Evolutionary conservation across 2,888 invertebrate species (phyloP).

Genomic region (Tipula helvola): DNA sequence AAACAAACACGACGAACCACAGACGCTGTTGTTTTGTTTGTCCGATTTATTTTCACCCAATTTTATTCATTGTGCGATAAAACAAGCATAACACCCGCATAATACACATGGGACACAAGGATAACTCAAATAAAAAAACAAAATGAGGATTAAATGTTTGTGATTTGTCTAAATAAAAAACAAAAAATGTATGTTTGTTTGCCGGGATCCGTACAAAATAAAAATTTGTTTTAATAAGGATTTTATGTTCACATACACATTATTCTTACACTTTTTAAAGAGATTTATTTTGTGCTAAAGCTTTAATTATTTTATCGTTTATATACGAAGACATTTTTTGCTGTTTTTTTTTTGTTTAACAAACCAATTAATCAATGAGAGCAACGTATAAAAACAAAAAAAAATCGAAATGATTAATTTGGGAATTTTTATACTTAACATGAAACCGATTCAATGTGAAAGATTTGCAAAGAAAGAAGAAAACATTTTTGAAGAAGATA

Average conservation of each 20-base stretch:
- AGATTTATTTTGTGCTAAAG: neutral
- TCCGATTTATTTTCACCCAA: neutral
- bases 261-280: neutral
- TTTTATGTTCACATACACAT: neutral
- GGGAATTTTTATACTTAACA: neutral
- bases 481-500: neutral
- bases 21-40: neutral
- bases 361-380: neutral
- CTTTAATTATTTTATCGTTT: neutral
- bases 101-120: neutral
- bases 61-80: neutral
- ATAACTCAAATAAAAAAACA: neutral
- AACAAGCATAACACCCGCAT: neutral
- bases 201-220: neutral
- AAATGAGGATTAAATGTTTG: neutral
- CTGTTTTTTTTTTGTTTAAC: neutral
- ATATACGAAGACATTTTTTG: neutral
- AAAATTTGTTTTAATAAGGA: neutral
- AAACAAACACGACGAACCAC: neutral
- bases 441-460: neutral
- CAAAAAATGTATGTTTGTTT: neutral
- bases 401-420: neutral
- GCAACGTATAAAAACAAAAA: neutral
- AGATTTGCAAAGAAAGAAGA: neutral
- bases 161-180: neutral